A percentile compares a stretch with the other conserved stretches of the same genome.
phyloP scores from a whole-genome alignment of 1,140 invertebrate genomes.

The Doryteuthis pealeii region DNA sequence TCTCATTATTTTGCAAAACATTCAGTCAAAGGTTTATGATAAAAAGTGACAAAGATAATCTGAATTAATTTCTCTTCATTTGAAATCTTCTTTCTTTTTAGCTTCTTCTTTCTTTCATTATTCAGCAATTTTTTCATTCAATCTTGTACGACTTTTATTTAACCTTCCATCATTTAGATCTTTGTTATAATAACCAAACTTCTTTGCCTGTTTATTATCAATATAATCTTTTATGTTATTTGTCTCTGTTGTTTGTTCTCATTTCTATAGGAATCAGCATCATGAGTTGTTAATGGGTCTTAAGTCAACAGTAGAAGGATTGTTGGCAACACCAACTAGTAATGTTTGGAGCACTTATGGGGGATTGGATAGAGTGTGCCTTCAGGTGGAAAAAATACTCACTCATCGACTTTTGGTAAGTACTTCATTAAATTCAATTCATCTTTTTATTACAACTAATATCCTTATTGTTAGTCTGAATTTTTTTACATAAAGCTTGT shows the following conservation, averaged over 20 bases:
- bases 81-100: no score
- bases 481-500: no score
- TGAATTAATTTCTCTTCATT: no score
- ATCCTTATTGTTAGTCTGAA: no score
- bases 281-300: constrained; percentile 62
- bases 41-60: no score
- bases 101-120: no score
- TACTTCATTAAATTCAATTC: constrained; percentile 18
- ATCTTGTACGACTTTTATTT: no score
- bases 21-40: no score
- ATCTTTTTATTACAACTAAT: constrained; percentile 29
- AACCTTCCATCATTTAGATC: no score
- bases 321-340: constrained; percentile 65
- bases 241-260: constrained; percentile 9
- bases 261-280: constrained; percentile 21
- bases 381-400: constrained; percentile 67
- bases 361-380: constrained; percentile 67
- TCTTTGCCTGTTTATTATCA: background rate
- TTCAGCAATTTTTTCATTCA: no score
- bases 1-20: no score
- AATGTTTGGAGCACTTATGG: constrained; percentile 73
- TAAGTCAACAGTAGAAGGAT: constrained; percentile 68
- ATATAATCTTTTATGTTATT: background rate
- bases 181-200: constrained; percentile 7
- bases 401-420: constrained; percentile 68